These are phyloP conservation scores for Pseudomyrmex flavicornis DNA, from an alignment of 1,140 invertebrate species.

Conservation along the genomic window DNA sequence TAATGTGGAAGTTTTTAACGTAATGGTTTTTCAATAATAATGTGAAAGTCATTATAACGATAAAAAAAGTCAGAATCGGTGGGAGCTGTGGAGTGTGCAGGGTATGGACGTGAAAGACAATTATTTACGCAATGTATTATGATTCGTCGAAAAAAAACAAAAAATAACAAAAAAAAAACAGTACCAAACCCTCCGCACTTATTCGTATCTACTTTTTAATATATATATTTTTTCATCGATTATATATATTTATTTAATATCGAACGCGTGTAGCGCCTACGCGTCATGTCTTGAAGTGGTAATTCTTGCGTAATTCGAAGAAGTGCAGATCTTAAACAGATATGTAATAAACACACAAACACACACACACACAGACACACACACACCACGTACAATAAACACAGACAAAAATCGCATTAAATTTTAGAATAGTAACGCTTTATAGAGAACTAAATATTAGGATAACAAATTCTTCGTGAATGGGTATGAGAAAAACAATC, in stretches of 20 bases:
- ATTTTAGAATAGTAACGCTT: conserved; percentile 72
- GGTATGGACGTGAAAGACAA: conserved; percentile 57
- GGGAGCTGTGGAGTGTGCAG: conserved; percentile 48
- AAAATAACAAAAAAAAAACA: conserved; percentile 60
- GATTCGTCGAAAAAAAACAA: conserved; percentile 64
- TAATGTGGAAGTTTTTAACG: conserved; percentile 45
- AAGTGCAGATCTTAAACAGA: conserved; percentile 53
- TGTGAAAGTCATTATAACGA: conserved; percentile 15
- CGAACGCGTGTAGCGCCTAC: conserved; percentile 51
- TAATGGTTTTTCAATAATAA: conserved; percentile 52
- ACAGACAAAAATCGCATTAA: conserved; percentile 66
- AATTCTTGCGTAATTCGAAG: conserved; percentile 50
- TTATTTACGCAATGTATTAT: conserved; percentile 74
- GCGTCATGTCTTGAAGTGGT: conserved; percentile 62
- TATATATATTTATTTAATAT: conserved; percentile 71
- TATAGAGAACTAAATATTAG: conserved; percentile 73
- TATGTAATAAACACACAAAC: conserved; percentile 15
- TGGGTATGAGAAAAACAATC: conserved; percentile 61
- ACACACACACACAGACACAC: neutral
- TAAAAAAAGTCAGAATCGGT: conserved; percentile 31
- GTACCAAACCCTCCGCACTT: conserved; percentile 54
- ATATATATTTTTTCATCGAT: conserved; percentile 76
- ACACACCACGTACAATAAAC: neutral
- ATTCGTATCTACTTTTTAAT: conserved; percentile 74
- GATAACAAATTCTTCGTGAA: conserved; percentile 68